Conservation (phyloP, 92 coral and sea anemone genomes). For the Phymanthus crucifer region DNA sequence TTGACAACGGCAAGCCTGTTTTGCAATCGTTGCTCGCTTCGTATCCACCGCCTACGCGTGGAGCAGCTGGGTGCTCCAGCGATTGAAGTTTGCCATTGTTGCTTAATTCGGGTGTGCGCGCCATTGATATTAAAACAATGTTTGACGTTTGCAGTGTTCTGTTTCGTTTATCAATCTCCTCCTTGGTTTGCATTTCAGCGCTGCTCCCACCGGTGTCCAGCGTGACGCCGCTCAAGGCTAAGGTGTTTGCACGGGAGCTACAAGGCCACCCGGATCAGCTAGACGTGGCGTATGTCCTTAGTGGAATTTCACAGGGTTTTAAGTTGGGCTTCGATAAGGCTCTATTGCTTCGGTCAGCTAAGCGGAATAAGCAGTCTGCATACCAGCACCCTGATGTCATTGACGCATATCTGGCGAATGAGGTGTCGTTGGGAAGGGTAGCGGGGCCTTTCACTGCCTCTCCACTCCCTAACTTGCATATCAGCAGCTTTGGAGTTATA, state of each 20-base stretch:
- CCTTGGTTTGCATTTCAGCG: conserved; percentile 3
- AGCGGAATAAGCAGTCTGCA: conserved; percentile 7
- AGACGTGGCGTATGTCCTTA: not conserved
- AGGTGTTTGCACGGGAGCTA: not conserved
- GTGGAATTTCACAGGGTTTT: not conserved
- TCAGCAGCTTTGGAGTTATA: conserved; percentile 45
- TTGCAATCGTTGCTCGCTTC: not conserved
- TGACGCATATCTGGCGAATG: conserved; percentile 15
- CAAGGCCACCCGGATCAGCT: not conserved
- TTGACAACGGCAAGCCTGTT: not conserved
- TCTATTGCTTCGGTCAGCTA: no score
- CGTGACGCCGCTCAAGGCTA: conserved; percentile 16
- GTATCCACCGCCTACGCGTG: not conserved
- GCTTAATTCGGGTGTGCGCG: not conserved
- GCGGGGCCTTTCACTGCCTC: conserved; percentile 31
- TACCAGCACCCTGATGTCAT: conserved; percentile 20
- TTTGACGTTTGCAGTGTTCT: not conserved
- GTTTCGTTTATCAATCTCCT: not conserved
- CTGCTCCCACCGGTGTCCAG: conserved; percentile 3
- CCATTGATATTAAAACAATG: not conserved
- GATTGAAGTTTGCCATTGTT: no score
- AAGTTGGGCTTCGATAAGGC: no score
- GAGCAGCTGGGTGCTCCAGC: no score
- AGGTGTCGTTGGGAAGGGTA: conserved; percentile 21
- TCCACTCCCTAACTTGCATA: conserved; percentile 11